Evolutionary conservation across 2,113 vertebrate species (phyloP), one percentile per base, ranked within the genome.

Genomic region (Elephas maximus): DNA sequence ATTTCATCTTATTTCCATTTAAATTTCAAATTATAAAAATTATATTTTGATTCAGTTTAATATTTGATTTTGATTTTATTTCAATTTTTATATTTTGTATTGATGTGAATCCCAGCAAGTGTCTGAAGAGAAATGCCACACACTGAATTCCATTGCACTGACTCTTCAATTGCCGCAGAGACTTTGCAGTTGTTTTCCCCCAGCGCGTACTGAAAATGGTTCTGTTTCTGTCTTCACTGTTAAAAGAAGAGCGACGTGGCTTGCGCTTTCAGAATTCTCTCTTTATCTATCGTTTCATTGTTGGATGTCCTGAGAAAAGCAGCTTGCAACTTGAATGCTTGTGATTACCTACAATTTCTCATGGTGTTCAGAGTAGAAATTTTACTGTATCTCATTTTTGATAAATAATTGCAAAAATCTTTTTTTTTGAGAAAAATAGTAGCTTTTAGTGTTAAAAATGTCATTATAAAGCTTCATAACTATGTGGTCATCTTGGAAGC

Each of bases 341-440:
- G 11, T 83, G 96, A 97, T 98, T 97, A 91, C 87, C 81, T 91
- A 21, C 48, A 94, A 95, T 97, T 97, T 96, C 73, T 92, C 23
- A 4, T 83, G 90, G 77, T 67, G 91, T 95, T 98, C 84, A 88
- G 53, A 96, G 77, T 24, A 91, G 93, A 97, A 90, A 90, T 92
- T 93, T 88, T 78, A 90, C 80, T 81, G 41, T 90, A 92, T 97
- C 92, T 98, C 97, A 77, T 97, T 97, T 97, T 94, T 94, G n/a
- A 95, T 96, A 98, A 98, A 97, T 97, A 97, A 97, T 97, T 97
- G 97, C 83, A 92, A 95, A 95, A 97, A 78, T 84, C 30, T 53
- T 73, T 94, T 94, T 87, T 76, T 45, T 93, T 92, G 81, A 30
- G 5, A 33, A 79, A 85, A 95, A 96, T 67, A 30, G 78, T 95